phyloP scores from a whole-genome alignment of 2,888 invertebrate species.

The Tachina grossa region DNA sequence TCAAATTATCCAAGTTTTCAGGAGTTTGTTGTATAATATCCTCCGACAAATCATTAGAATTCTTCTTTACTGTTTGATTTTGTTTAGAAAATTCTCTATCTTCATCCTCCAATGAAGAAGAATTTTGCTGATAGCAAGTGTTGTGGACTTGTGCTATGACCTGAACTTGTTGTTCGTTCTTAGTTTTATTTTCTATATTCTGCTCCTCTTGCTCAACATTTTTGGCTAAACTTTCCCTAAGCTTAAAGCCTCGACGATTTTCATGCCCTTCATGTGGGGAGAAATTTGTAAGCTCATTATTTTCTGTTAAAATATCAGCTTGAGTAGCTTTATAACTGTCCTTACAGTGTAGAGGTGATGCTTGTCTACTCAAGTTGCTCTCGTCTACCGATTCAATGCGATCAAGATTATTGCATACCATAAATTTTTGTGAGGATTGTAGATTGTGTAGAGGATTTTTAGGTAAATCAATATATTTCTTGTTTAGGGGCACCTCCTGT shows the following conservation, averaged over 20 bases:
- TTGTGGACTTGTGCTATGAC: constrained; percentile 57
- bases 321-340: not conserved
- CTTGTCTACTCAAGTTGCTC: constrained; percentile 73
- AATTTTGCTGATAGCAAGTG: not conserved
- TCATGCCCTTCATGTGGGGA: constrained; percentile 12
- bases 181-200: not conserved
- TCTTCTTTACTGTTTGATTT: not conserved
- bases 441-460: constrained; percentile 46
- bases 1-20: not conserved
- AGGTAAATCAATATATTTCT: constrained; percentile 70
- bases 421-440: constrained; percentile 34
- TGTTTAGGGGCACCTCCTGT: constrained; percentile 76
- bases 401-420: constrained; percentile 72
- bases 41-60: not conserved
- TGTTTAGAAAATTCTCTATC: not conserved
- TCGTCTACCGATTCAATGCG: constrained; percentile 78
- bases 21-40: constrained; percentile 4
- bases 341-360: constrained; percentile 10
- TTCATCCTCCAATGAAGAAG: not conserved
- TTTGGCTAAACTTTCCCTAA: constrained; percentile 79
- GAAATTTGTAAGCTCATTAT: not conserved
- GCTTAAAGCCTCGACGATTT: constrained; percentile 75
- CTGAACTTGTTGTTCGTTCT: constrained; percentile 23
- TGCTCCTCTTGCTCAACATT: constrained; percentile 73
- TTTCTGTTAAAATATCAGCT: not conserved